Conservation (phyloP, 2,113 vertebrate species). For the Ammodytes dubius region DNA sequence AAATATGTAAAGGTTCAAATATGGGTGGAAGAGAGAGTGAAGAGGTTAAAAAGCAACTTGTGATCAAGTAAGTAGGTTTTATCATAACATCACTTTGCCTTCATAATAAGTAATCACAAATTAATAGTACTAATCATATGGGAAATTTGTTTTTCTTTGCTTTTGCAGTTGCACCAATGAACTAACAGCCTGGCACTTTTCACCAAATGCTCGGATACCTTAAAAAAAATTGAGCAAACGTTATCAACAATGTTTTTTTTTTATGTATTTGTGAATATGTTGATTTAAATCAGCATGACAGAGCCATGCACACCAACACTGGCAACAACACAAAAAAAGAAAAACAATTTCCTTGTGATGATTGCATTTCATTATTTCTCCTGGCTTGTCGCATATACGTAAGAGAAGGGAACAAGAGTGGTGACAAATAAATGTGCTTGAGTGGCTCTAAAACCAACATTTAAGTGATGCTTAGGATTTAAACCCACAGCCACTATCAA, state of each 20-base stretch:
- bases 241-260: constrained; percentile 16
- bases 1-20: neutral
- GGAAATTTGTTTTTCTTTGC: constrained; percentile 34
- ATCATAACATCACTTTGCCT: constrained; percentile 32
- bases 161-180: constrained; percentile 32
- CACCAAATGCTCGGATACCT: constrained; percentile 7
- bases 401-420: constrained; percentile 1
- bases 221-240: neutral
- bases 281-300: constrained; percentile 4
- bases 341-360: constrained; percentile 46
- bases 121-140: neutral
- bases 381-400: neutral
- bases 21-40: neutral
- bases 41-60: neutral
- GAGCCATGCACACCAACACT: constrained; percentile 14
- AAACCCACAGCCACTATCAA: neutral
- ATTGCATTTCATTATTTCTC: constrained; percentile 38
- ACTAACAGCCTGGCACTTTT: constrained; percentile 33
- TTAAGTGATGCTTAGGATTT: neutral
- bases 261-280: constrained; percentile 33
- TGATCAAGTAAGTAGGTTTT: neutral
- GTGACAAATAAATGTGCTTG: constrained; percentile 22
- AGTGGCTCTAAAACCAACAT: constrained; percentile 21
- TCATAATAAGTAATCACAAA: constrained; percentile 38
- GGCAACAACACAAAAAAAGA: neutral